Evolutionary conservation across 2,888 invertebrate genomes (phyloP).

Genomic region (Cosmia pyralina): DNA sequence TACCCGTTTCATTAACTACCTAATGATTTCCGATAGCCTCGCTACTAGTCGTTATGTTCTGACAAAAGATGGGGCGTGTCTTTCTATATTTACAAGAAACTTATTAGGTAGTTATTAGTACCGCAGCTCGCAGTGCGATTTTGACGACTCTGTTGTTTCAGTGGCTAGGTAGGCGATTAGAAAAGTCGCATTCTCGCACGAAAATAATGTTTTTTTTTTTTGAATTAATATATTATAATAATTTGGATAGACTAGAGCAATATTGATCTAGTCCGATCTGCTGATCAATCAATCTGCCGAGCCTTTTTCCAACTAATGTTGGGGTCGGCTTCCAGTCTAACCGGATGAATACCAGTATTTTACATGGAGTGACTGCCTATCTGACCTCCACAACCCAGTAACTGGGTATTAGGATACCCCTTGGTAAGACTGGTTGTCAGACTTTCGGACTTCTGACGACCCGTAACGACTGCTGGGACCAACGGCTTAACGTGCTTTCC

Average conservation of each 20-base stretch:
- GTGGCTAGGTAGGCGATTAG: background rate
- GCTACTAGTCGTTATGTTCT: constrained; percentile 46
- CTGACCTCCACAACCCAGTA: too few species aligned
- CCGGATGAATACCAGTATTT: too few species aligned
- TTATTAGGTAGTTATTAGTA: background rate
- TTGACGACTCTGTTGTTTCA: background rate
- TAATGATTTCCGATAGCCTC: constrained; percentile 65
- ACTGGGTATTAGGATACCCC: too few species aligned
- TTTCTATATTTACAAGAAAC: constrained; percentile 14
- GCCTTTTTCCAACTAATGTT: too few species aligned
- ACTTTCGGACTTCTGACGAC: too few species aligned
- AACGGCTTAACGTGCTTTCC: too few species aligned
- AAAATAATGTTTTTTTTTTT: background rate
- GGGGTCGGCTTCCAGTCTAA: too few species aligned
- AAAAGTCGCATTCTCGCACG: background rate
- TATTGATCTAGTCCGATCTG: background rate
- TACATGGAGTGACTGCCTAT: too few species aligned
- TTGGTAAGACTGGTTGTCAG: too few species aligned
- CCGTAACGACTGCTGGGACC: too few species aligned
- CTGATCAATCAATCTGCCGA: too few species aligned
- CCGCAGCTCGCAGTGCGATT: background rate
- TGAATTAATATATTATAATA: too few species aligned
- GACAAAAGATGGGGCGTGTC: constrained; percentile 39
- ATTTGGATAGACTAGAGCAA: background rate
- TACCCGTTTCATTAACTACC: constrained; percentile 68